Evolutionary conservation across 1,140 invertebrate genomes (phyloP).

Genomic region (Nebria ingens): DNA sequence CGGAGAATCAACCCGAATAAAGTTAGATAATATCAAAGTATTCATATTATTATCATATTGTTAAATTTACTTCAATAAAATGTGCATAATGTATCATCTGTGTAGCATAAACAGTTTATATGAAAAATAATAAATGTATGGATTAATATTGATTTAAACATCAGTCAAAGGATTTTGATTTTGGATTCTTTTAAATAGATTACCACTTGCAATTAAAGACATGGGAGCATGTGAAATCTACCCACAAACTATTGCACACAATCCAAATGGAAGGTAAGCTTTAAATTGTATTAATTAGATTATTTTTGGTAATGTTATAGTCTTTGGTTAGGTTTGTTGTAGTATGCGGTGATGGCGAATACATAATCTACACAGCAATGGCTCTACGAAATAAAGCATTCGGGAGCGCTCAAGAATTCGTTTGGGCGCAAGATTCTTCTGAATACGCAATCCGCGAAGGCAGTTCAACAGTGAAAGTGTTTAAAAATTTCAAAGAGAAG

Average conservation of each 20-base stretch:
- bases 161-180: no score
- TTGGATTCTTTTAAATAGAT: slow-evolving; percentile 15
- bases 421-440: slow-evolving; percentile 95
- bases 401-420: slow-evolving; percentile 96
- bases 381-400: slow-evolving; percentile 97
- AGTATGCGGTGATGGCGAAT: slow-evolving; percentile 98
- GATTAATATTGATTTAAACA: no score
- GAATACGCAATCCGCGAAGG: slow-evolving; percentile 91
- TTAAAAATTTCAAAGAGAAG: slow-evolving; percentile 97
- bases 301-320: neutral
- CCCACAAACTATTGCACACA: slow-evolving; percentile 96
- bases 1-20: no score
- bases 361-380: slow-evolving; percentile 99
- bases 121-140: no score
- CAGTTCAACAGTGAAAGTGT: slow-evolving; percentile 82
- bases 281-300: slow-evolving; percentile 14
- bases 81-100: no score
- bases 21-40: no score
- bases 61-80: no score
- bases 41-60: no score
- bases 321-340: slow-evolving; percentile 74
- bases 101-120: no score
- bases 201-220: slow-evolving; percentile 91
- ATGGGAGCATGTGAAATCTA: slow-evolving; percentile 99
- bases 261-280: slow-evolving; percentile 80